Base-by-base conservation (phyloP, 1,140 invertebrate genomes). In the Ceratosolen solmsi region DNA sequence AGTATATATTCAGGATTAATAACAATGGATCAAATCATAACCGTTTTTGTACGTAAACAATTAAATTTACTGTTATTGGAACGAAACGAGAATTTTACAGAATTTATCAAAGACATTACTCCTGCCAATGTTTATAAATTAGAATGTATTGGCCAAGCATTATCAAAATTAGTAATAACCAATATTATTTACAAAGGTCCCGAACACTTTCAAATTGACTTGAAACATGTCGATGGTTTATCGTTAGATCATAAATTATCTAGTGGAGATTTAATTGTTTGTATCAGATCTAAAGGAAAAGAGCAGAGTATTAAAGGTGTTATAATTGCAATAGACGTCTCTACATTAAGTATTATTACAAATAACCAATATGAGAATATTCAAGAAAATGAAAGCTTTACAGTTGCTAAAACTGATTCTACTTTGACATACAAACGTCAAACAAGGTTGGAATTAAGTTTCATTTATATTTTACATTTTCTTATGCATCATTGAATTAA, bases 391-490 rank as follows among this genome's bases (percentile, higher is more conserved):
- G 85, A 88, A 82, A 46, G 25, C 11, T 86, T 84, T 83, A 75
- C 83, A 33, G 27, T 88, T n/a, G 80, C 87, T 13, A 87, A 88
- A 86, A 85, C 86, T 38, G 86, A 88, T 73, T 88, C 87, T 36
- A 86, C 87, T 80, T 82, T 84, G 33, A 88, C 87, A 25, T 88
- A 87, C 49, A 87, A 84, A 68, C 75, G 58, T 78, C 87, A 88
- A 84, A 86, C 76, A 33, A 76, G 82, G 87, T 88, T 17, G 76
- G 9, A 65, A 38, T 41, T 71, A 30, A 15, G 41, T 72, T 51
- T 77, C 77, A 22, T 71, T 46, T 41, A 30, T 71, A 58, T 65
- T 74, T 74, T 51, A 54, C 30, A 25, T 33, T 51, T 72, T 8
- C 36, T 82, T 51, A 13, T 54, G 3, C 2, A 54, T 7, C 58